Base-by-base conservation (phyloP, 1,140 invertebrate species). In the Campoletis sonorensis region DNA sequence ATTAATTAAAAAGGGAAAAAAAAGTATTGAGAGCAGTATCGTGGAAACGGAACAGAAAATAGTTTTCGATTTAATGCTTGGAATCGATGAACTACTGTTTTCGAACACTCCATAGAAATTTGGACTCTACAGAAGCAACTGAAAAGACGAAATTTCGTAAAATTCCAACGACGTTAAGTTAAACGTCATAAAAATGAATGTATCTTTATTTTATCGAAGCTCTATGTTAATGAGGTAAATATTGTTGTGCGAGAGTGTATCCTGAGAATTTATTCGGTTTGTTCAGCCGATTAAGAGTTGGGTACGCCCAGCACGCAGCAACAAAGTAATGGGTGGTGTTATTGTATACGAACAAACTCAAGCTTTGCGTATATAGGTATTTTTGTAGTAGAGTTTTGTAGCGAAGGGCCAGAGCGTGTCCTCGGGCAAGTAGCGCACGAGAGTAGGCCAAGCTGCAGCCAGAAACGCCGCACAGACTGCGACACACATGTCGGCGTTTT, bases 371-470 rank as follows among this genome's bases (percentile, higher is more conserved):
- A 61, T 23, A 64, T 64, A 26, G 5, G 0, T 16, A 4, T 26
- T 21, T 18, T 21, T 18, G 70, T 45, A 18, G 40, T 71, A 15
- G 71, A 45, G 33, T 23, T 13, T 11, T 26, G 8, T 23, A 64
- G 23, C 16, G 23, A 64, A 64, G 61, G 40, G 40, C 30, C 21
- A 23, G 71, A 73, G 30, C 71, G 33, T 49, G 49, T 37, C 73
- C 73, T 77, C 73, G 73, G 27, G 27, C 61, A 77, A 77, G 73
- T 77, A 77, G 73, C 54, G 73, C 73, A 77, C 73, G 73, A 37
- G 73, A 77, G 73, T 77, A 77, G 73, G 73, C 51, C 73, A 77
- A 77, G 54, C 49, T 27, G n/a, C 1, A 51, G 73, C 26, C 23
- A 64, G 61, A 23, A 77, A 77, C 73, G 73, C 73, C 73, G 18